Base-by-base conservation (phyloP, 1,140 invertebrate species). In the Caenorhabditis tropicalis region DNA sequence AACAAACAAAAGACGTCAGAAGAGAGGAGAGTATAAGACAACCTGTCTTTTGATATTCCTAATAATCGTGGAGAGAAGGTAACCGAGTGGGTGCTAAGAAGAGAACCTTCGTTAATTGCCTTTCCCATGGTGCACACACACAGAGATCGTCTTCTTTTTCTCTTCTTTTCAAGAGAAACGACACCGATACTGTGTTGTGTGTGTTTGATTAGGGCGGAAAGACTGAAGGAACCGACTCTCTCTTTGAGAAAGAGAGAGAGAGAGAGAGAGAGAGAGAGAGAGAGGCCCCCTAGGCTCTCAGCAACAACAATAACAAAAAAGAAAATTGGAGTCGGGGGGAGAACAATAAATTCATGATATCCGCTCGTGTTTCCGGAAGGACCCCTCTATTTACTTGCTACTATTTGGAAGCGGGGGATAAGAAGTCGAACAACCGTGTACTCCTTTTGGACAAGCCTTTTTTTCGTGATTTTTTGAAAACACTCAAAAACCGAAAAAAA, bases 221-320 rank as follows among this genome's bases (percentile, higher is more conserved):
- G n/a, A 16, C 15, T n/a, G n/a, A 19, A 15, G n/a, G n/a, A 15
- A 19, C 48, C n/a, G 48, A 51, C n/a, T n/a, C n/a, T n/a, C n/a
- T n/a, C n/a, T n/a, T n/a, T n/a, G 48, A 2, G 48, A 19, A 5
- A 51, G 48, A 19, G 15, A 19, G 48, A 16, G 15, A 5, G n/a
- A 19, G 15, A 19, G 48, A 19, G n/a, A 51, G n/a, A 19, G 15
- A 51, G 15, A 19, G n/a, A 19, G 48, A 51, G 48, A 51, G 31
- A 36, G 29, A 27, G 12, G 36, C n/a, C n/a, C n/a, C n/a, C n/a
- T n/a, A n/a, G n/a, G n/a, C n/a, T n/a, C n/a, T n/a, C n/a, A n/a
- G n/a, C n/a, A n/a, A 39, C 36, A 74, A 74, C 65, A 74, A 74
- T 74, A 74, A 74, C 65, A 74, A 74, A 21, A 74, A 24, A 36